phyloP scores from a whole-genome alignment of 2,113 vertebrate genomes.

The Bothrops jararaca region DNA sequence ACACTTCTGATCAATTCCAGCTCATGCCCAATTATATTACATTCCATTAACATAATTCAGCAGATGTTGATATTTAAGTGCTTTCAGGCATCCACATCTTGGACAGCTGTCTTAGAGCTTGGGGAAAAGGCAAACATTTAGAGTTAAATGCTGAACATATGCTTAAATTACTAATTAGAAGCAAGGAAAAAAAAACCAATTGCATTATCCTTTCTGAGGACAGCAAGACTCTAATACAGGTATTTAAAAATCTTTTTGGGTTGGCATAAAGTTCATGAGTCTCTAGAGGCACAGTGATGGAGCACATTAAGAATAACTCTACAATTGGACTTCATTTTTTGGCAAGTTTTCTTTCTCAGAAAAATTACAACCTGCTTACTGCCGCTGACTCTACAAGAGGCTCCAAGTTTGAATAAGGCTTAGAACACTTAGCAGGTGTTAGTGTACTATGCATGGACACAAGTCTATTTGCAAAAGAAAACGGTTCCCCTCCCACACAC shows the following conservation, averaged over 20 bases:
- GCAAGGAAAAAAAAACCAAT: conserved; percentile 75
- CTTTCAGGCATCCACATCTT: conserved; percentile 82
- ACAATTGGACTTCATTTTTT: conserved; percentile 49
- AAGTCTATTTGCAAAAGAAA: conserved; percentile 22
- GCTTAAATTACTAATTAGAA: conserved; percentile 86
- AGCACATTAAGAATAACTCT: conserved; percentile 7
- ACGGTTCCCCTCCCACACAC: background rate
- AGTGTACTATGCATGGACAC: conserved; percentile 15
- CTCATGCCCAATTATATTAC: conserved; percentile 82
- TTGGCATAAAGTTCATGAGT: conserved; percentile 52
- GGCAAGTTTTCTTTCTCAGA: conserved; percentile 26
- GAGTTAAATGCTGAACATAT: conserved; percentile 87
- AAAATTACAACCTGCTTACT: conserved; percentile 8
- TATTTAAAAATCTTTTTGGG: conserved; percentile 40
- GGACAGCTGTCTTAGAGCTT: conserved; percentile 84
- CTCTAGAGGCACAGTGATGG: conserved; percentile 30
- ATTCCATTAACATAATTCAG: conserved; percentile 85
- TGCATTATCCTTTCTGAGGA: conserved; percentile 79
- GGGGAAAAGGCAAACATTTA: conserved; percentile 85
- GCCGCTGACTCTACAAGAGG: conserved; percentile 22
- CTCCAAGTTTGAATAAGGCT: background rate
- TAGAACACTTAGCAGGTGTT: conserved; percentile 24
- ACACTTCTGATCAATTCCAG: conserved; percentile 77
- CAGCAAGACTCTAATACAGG: conserved; percentile 60
- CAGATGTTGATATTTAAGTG: conserved; percentile 88